Conservation (phyloP, 2,888 invertebrate genomes). For the Chrysomela aeneicollis region DNA sequence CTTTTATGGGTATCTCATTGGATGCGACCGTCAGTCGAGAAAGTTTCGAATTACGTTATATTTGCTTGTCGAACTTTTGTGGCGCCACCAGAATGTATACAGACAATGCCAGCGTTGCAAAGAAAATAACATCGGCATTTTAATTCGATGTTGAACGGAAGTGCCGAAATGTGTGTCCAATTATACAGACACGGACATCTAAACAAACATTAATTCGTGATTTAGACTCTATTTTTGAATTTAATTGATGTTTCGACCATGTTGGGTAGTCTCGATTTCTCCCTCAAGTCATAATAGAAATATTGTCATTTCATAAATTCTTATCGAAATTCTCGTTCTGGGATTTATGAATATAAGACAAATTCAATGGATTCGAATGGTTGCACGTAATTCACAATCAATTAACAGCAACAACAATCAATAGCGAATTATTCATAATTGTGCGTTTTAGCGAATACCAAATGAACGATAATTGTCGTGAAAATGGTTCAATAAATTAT, state of each 20-base stretch:
- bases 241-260: too few relatives aligned
- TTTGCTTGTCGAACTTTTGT: not conserved
- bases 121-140: too few relatives aligned
- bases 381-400: not conserved
- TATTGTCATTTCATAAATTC: too few relatives aligned
- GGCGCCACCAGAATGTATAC: not conserved
- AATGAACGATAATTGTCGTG: constrained; percentile 24
- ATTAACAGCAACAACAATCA: constrained; percentile 17
- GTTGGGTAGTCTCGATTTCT: too few relatives aligned
- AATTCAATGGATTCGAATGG: not conserved
- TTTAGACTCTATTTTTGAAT: not conserved
- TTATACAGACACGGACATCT: not conserved
- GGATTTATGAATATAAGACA: not conserved
- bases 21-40: not conserved
- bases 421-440: constrained; percentile 13
- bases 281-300: too few relatives aligned
- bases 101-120: not conserved
- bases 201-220: not conserved
- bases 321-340: too few relatives aligned
- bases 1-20: not conserved
- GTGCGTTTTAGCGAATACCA: constrained; percentile 16
- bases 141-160: not conserved
- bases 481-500: constrained; percentile 22
- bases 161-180: not conserved
- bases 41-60: constrained; percentile 4